Conservation (phyloP, 2,113 vertebrate genomes). For the Hypanus sabinus region DNA sequence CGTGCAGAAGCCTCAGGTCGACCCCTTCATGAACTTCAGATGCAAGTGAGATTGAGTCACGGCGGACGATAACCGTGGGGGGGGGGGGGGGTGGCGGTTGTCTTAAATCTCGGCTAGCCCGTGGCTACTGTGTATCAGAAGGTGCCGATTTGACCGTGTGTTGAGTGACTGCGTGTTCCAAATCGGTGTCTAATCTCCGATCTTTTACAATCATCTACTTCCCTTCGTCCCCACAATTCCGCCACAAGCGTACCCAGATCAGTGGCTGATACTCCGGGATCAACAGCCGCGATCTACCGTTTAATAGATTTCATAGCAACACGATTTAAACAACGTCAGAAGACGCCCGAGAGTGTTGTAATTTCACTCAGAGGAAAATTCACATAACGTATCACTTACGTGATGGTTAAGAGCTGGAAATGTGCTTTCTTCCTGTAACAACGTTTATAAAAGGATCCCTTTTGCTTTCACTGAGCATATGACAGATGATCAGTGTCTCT, state of each 20-base stretch:
- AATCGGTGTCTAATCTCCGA: not conserved
- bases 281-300: not conserved
- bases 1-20: not conserved
- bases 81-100: too few relatives aligned
- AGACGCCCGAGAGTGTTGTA: too few relatives aligned
- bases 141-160: not conserved
- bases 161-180: not conserved
- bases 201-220: not conserved
- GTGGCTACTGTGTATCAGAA: not conserved
- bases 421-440: not conserved
- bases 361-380: not conserved
- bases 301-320: not conserved
- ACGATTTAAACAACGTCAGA: not conserved
- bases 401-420: not conserved
- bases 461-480: not conserved
- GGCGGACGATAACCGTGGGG: not conserved
- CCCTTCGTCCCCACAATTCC: not conserved
- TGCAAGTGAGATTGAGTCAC: not conserved
- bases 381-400: not conserved
- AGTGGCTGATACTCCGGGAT: too few relatives aligned
- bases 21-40: not conserved
- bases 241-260: not conserved
- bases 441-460: not conserved
- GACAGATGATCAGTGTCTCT: not conserved
- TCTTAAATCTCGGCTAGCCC: not conserved